phyloP scores from a whole-genome alignment of 1,140 invertebrate species.

The Apolygus lucorum region DNA sequence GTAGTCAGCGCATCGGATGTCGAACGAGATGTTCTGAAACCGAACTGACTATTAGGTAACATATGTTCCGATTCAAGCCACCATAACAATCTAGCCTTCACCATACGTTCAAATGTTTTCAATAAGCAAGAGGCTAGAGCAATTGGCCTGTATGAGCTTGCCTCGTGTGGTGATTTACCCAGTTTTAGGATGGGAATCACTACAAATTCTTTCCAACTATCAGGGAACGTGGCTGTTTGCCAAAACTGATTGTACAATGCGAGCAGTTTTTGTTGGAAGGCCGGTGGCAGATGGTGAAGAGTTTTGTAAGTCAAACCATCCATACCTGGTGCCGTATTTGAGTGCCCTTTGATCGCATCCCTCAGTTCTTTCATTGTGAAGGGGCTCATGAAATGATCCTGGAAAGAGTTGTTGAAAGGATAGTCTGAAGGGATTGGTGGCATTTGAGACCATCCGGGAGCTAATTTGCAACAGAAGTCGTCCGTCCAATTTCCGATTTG shows the following conservation, averaged over 20 bases:
- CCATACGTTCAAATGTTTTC: slow-evolving; percentile 16
- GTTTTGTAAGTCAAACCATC: not conserved
- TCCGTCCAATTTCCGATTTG: too few species aligned
- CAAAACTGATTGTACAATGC: not conserved
- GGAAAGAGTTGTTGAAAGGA: too few species aligned
- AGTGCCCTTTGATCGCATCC: not conserved
- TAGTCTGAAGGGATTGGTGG: too few species aligned
- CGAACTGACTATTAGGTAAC: slow-evolving; percentile 8
- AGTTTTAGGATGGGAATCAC: slow-evolving; percentile 11
- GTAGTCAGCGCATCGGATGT: not conserved
- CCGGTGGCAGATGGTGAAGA: not conserved
- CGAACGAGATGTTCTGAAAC: slow-evolving; percentile 12
- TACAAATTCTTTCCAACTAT: not conserved
- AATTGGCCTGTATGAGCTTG: slow-evolving; percentile 6
- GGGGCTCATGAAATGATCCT: too few species aligned
- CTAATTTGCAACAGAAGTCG: too few species aligned
- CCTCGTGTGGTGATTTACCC: not conserved
- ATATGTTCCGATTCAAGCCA: slow-evolving; percentile 7
- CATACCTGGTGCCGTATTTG: not conserved
- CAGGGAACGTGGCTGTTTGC: not conserved
- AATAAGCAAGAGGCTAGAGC: slow-evolving; percentile 5
- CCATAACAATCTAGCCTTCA: slow-evolving; percentile 7
- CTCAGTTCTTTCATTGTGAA: not conserved
- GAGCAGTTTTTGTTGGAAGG: not conserved
- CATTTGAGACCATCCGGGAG: too few species aligned